phyloP scores from a whole-genome alignment of 2,113 vertebrate species.

The Rhizomys pruinosus region DNA sequence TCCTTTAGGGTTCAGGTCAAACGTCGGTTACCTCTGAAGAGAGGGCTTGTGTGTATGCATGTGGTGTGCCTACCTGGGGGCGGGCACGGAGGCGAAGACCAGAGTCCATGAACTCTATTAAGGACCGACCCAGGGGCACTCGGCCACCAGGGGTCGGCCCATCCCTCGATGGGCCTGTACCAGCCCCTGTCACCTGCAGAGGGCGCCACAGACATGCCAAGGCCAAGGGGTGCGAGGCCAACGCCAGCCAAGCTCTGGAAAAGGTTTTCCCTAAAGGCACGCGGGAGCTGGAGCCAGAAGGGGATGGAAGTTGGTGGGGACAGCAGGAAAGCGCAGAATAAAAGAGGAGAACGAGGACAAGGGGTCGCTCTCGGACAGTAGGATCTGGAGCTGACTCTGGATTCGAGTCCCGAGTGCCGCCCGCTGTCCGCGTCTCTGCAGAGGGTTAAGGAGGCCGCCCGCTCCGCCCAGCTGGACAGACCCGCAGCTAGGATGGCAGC shows the following conservation, averaged over 20 bases:
- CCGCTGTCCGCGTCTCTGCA: background rate
- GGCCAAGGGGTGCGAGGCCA: fast-evolving
- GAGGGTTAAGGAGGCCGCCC: background rate
- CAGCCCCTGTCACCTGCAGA: conserved; percentile 8
- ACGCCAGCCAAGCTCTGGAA: background rate
- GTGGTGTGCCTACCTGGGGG: too few relatives aligned
- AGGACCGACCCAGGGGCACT: background rate
- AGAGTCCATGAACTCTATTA: background rate
- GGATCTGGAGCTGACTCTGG: background rate
- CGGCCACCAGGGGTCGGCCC: fast-evolving
- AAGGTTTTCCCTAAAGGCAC: background rate
- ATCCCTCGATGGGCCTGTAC: background rate
- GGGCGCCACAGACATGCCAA: conserved; percentile 13
- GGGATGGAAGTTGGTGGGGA: background rate
- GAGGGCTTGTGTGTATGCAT: background rate
- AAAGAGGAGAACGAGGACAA: background rate
- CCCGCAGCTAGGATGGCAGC: background rate
- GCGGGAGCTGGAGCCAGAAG: background rate
- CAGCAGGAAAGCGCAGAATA: background rate
- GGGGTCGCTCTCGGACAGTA: background rate
- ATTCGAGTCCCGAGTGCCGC: background rate
- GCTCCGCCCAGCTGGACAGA: background rate
- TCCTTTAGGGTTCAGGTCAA: background rate
- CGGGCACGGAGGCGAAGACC: background rate
- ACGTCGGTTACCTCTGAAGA: background rate